phyloP scores from a whole-genome alignment of 2,888 invertebrate species.

The Mechanitis mazaeus region DNA sequence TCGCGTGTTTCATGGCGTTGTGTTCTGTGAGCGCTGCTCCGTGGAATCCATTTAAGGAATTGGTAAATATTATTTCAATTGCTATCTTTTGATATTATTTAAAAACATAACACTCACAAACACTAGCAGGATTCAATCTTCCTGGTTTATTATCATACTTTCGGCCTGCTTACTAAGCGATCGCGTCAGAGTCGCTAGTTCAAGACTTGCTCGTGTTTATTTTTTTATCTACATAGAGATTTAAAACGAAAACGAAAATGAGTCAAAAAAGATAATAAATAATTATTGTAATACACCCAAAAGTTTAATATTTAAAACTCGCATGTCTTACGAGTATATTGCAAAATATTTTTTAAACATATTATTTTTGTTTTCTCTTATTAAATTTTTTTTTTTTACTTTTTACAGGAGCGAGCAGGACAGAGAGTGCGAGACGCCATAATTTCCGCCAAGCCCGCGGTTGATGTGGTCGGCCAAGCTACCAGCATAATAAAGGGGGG shows the following conservation, averaged over 20 bases:
- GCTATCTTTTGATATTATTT: too few species aligned
- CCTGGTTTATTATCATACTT: too few species aligned
- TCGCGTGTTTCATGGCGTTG: conserved; percentile 42
- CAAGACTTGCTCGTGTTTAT: not conserved
- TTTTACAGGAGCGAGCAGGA: conserved; percentile 33
- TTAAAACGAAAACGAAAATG: too few species aligned
- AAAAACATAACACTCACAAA: too few species aligned
- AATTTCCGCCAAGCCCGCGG: conserved; percentile 34
- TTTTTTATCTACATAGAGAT: not conserved
- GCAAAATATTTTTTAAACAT: not conserved
- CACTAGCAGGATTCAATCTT: too few species aligned
- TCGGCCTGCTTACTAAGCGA: too few species aligned
- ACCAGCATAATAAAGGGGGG: conserved; percentile 24
- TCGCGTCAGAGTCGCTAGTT: too few species aligned
- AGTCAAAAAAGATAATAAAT: not conserved
- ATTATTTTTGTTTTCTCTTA: not conserved
- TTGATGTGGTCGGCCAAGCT: conserved; percentile 32
- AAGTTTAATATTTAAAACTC: too few species aligned
- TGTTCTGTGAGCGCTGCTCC: conserved; percentile 38
- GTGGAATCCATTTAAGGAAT: conserved; percentile 50
- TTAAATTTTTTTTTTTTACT: not conserved
- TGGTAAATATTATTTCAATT: conserved; percentile 38
- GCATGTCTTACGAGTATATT: too few species aligned
- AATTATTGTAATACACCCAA: not conserved
- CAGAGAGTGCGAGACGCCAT: conserved; percentile 34